These are phyloP conservation scores for Eristalis tenax DNA, from an alignment of 2,888 invertebrate species.

Conservation along the genomic window DNA sequence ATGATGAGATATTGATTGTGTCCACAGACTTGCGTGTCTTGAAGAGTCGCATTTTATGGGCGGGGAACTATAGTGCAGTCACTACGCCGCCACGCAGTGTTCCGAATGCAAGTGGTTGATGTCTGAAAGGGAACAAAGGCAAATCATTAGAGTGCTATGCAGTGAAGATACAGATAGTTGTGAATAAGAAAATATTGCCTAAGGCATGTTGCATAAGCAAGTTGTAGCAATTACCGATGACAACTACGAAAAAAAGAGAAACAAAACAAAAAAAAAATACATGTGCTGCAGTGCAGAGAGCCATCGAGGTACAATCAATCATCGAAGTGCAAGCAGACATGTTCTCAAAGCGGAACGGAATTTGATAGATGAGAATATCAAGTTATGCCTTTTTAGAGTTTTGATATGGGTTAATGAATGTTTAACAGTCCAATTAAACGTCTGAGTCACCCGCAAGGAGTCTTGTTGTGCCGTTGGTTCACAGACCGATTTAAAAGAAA, in stretches of 20 bases:
- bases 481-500: neutral
- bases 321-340: neutral
- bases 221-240: neutral
- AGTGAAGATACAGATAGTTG: neutral
- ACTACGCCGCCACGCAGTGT: neutral
- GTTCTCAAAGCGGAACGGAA: neutral
- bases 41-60: slow-evolving; percentile 79
- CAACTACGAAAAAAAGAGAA: neutral
- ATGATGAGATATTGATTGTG: slow-evolving; percentile 76
- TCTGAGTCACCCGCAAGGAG: neutral
- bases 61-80: neutral
- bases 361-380: neutral
- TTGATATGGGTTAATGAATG: neutral
- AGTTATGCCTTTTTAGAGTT: neutral
- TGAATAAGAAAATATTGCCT: neutral
- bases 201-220: neutral
- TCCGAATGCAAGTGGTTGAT: slow-evolving; percentile 9
- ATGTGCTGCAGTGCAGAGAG: neutral
- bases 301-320: neutral
- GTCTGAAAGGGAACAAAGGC: slow-evolving; percentile 23
- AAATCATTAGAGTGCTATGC: neutral
- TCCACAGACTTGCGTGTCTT: slow-evolving; percentile 81
- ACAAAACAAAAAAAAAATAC: neutral
- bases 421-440: neutral
- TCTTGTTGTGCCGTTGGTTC: neutral